These are phyloP conservation scores for Lutraria rhynchaena DNA, from an alignment of 1,140 invertebrate species.

Conservation along the genomic window DNA sequence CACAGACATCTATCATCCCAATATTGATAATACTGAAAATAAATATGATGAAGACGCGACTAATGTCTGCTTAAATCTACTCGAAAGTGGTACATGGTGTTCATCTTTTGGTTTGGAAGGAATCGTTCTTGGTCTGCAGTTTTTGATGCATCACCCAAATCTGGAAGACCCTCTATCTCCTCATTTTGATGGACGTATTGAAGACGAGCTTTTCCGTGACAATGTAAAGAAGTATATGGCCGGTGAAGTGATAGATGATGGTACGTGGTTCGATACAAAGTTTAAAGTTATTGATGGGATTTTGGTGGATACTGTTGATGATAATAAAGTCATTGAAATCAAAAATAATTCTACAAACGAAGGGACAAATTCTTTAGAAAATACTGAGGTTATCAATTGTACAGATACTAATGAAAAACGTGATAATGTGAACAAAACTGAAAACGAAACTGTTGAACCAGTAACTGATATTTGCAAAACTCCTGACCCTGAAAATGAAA, in stretches of 20 bases:
- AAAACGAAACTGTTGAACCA: not conserved
- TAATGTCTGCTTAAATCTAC: slow-evolving; percentile 73
- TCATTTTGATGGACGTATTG: slow-evolving; percentile 56
- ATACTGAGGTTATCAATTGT: not conserved
- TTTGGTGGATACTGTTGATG: not conserved
- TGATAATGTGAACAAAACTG: not conserved
- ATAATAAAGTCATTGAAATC: not conserved
- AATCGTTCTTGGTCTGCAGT: slow-evolving; percentile 70
- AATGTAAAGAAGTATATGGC: slow-evolving; percentile 69
- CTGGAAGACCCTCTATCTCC: slow-evolving; percentile 71
- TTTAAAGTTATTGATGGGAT: slow-evolving; percentile 19
- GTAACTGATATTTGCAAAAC: not conserved
- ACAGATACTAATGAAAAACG: not conserved
- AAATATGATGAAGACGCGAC: slow-evolving; percentile 15
- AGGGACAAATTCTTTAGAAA: not conserved
- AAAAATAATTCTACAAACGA: not conserved
- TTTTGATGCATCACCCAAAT: slow-evolving; percentile 75
- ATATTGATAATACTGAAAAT: slow-evolving; percentile 68
- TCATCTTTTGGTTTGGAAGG: slow-evolving; percentile 63
- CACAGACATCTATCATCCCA: slow-evolving; percentile 76
- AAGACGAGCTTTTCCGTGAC: slow-evolving; percentile 63
- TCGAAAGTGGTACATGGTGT: slow-evolving; percentile 69
- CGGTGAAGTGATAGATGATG: slow-evolving; percentile 68
- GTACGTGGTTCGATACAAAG: slow-evolving; percentile 51
- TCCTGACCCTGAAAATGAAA: not conserved